phyloP scores from a whole-genome alignment of 2,888 invertebrate species.

The Drosophila hamatofila region DNA sequence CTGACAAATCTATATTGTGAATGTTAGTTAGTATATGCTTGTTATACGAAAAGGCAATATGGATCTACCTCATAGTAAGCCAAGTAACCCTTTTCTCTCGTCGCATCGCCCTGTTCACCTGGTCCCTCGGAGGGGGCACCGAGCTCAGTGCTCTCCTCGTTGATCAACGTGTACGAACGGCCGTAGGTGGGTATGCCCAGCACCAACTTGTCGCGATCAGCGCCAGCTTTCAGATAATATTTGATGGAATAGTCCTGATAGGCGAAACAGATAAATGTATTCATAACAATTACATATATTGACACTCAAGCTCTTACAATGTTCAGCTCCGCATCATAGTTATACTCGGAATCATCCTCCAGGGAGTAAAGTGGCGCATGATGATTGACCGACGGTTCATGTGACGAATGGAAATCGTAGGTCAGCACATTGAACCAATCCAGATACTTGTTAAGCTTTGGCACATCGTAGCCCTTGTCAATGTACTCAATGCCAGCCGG shows the following conservation, averaged over 20 bases:
- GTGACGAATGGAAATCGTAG: slow-evolving; percentile 97
- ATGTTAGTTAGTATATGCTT: background rate
- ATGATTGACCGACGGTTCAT: slow-evolving; percentile 95
- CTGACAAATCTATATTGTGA: slow-evolving; percentile 91
- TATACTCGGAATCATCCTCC: slow-evolving; percentile 93
- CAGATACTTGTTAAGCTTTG: slow-evolving; percentile 93
- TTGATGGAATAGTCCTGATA: slow-evolving; percentile 93
- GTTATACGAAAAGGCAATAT: fast-evolving
- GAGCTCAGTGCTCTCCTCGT: slow-evolving; percentile 93
- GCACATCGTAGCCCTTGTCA: slow-evolving; percentile 96
- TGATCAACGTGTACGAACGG: slow-evolving; percentile 94
- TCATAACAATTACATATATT: too few species aligned
- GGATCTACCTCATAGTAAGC: slow-evolving; percentile 94
- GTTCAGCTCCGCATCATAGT: slow-evolving; percentile 94
- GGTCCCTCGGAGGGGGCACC: slow-evolving; percentile 96
- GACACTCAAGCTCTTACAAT: slow-evolving; percentile 88
- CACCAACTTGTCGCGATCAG: slow-evolving; percentile 92
- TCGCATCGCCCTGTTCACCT: slow-evolving; percentile 95
- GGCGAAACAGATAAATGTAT: background rate
- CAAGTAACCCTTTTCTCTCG: slow-evolving; percentile 95
- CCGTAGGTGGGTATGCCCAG: slow-evolving; percentile 96
- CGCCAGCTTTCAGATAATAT: slow-evolving; percentile 92
- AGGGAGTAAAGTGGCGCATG: slow-evolving; percentile 94
- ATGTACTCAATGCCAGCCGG: slow-evolving; percentile 97
- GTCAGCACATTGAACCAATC: slow-evolving; percentile 97